These are phyloP conservation scores for Litoditis marina DNA, from an alignment of 2,888 invertebrate genomes.

Conservation along the genomic window DNA sequence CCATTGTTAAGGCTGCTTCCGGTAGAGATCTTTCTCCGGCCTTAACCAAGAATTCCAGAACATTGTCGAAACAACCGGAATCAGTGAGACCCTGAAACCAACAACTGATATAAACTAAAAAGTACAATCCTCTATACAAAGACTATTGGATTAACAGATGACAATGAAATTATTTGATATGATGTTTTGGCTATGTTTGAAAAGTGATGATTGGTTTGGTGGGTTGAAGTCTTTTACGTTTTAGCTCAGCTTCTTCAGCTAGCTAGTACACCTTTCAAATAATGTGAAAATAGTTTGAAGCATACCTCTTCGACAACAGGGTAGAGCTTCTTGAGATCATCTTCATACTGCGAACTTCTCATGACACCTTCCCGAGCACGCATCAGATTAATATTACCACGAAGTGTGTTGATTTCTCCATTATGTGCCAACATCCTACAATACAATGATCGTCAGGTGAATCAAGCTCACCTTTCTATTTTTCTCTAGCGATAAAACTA, in stretches of 20 bases:
- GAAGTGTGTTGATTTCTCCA: slow-evolving; percentile 97
- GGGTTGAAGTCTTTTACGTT: too few relatives aligned
- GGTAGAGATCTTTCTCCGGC: slow-evolving; percentile 84
- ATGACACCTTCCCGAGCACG: slow-evolving; percentile 76
- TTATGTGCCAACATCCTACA: slow-evolving; percentile 87
- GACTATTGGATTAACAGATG: too few relatives aligned
- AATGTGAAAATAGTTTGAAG: too few relatives aligned
- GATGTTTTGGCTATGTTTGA: too few relatives aligned
- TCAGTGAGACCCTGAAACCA: slow-evolving; percentile 78
- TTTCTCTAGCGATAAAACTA: too few relatives aligned
- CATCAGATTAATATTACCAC: slow-evolving; percentile 97
- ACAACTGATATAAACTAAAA: background rate
- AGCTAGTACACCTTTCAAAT: too few relatives aligned
- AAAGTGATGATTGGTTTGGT: too few relatives aligned
- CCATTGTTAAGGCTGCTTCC: slow-evolving; percentile 99
- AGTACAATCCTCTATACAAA: too few relatives aligned
- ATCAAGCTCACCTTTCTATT: too few relatives aligned
- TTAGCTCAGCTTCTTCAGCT: too few relatives aligned
- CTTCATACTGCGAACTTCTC: slow-evolving; percentile 70
- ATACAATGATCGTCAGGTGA: slow-evolving; percentile 40
- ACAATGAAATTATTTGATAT: too few relatives aligned
- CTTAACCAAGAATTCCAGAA: slow-evolving; percentile 89
- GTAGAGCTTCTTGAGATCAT: slow-evolving; percentile 77
- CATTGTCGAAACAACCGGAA: slow-evolving; percentile 95
- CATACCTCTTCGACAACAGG: slow-evolving; percentile 79